These are phyloP conservation scores for Melikaiella ostensackeni DNA, from an alignment of 2,888 invertebrate species.

Conservation along the genomic window DNA sequence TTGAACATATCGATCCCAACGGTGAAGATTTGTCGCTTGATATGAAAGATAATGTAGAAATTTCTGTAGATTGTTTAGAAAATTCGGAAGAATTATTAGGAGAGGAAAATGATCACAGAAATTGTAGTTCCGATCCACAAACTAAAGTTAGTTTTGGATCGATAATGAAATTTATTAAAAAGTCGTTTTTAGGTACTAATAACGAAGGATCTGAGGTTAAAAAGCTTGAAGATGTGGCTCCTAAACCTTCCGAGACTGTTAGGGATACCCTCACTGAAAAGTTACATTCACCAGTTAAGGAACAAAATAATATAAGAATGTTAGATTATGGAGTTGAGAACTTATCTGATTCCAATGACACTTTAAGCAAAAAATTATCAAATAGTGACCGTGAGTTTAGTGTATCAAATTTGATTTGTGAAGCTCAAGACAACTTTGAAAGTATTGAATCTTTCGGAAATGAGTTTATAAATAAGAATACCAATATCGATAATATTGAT, in stretches of 20 bases:
- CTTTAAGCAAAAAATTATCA: constrained; percentile 11
- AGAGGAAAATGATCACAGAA: neutral
- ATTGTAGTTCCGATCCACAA: neutral
- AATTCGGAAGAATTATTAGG: neutral
- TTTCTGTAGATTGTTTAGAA: neutral
- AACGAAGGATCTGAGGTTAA: neutral
- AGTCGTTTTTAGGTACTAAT: constrained; percentile 43
- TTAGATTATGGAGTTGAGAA: constrained; percentile 8
- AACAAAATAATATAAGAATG: neutral
- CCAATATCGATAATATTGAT: neutral
- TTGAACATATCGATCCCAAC: constrained; percentile 30
- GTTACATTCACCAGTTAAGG: constrained; percentile 20
- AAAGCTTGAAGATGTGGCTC: neutral
- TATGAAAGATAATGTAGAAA: neutral
- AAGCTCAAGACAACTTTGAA: constrained; percentile 14
- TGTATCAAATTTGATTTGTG: constrained; percentile 1
- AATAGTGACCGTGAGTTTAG: neutral
- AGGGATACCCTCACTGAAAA: constrained; percentile 41
- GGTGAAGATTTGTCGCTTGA: constrained; percentile 12
- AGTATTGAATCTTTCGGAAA: neutral
- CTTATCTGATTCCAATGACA: constrained; percentile 6
- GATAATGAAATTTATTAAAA: constrained; percentile 51
- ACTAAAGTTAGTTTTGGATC: constrained; percentile 42
- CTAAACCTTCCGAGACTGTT: neutral
- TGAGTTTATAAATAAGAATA: neutral